These are phyloP conservation scores for Sciaenops ocellatus DNA, from an alignment of 2,797 vertebrate species.

Conservation along the genomic window DNA sequence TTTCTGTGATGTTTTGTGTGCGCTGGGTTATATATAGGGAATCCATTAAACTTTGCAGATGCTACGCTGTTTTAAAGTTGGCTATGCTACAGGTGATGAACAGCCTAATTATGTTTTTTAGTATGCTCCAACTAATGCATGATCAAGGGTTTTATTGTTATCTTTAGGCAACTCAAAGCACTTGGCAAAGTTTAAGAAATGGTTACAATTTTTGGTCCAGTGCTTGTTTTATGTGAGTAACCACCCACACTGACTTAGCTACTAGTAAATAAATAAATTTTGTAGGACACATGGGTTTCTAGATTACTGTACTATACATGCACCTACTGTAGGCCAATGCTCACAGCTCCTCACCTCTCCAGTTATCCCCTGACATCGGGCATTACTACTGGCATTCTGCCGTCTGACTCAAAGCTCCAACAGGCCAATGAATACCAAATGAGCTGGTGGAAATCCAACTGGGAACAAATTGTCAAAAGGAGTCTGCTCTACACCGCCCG, in stretches of 20 bases:
- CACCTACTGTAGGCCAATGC: conserved; percentile 8
- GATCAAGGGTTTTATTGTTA: neutral
- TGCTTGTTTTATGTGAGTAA: neutral
- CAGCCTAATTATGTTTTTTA: neutral
- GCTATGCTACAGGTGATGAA: conserved; percentile 6
- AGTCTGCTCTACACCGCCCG: conserved; percentile 7
- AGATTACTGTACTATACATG: conserved; percentile 1
- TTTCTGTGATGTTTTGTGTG: neutral
- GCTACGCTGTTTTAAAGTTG: neutral
- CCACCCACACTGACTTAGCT: neutral
- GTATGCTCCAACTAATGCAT: neutral
- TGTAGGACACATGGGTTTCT: neutral
- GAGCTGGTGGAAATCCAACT: conserved; percentile 59
- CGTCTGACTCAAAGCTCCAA: conserved; percentile 57
- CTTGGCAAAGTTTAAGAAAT: neutral
- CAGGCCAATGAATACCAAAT: conserved; percentile 63
- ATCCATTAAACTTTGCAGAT: conserved; percentile 1
- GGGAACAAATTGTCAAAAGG: conserved; percentile 54
- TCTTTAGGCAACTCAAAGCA: neutral
- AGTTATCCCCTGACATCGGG: conserved; percentile 51
- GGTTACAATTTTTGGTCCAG: neutral
- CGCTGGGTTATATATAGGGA: neutral
- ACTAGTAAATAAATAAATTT: neutral
- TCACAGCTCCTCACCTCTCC: conserved; percentile 44
- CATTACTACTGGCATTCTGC: conserved; percentile 54